These are phyloP conservation scores for Aphelinus atriplicis DNA, from an alignment of 1,140 invertebrate species.

Conservation along the genomic window DNA sequence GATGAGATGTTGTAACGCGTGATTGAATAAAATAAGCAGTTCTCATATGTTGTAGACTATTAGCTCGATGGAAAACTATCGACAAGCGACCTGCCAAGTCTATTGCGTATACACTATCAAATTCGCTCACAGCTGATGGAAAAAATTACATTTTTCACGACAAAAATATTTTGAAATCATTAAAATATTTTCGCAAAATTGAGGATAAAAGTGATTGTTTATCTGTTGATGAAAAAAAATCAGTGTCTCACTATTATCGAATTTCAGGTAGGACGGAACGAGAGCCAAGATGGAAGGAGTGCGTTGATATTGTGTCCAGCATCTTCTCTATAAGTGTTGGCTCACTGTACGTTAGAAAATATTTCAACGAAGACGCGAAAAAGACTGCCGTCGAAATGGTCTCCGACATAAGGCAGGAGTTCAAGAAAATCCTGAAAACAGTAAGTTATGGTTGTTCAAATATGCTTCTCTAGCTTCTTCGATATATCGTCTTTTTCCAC, in stretches of 20 bases:
- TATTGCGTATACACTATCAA: too few species aligned
- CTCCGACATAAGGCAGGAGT: slow-evolving; percentile 75
- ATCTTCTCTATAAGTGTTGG: slow-evolving; percentile 82
- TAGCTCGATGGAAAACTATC: too few species aligned
- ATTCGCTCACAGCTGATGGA: too few species aligned
- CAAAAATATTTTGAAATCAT: too few species aligned
- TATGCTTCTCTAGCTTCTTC: slow-evolving; percentile 64
- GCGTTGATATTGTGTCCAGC: slow-evolving; percentile 76
- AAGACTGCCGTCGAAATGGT: slow-evolving; percentile 85
- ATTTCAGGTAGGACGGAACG: slow-evolving; percentile 69
- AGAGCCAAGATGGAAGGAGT: slow-evolving; percentile 83
- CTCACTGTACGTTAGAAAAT: slow-evolving; percentile 79
- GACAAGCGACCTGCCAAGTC: too few species aligned
- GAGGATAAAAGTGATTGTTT: too few species aligned
- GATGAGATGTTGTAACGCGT: not conserved
- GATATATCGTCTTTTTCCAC: slow-evolving; percentile 62
- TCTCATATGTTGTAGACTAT: not conserved
- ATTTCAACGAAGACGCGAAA: slow-evolving; percentile 79
- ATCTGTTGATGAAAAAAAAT: too few species aligned
- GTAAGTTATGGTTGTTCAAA: slow-evolving; percentile 50
- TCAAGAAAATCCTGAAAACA: slow-evolving; percentile 56
- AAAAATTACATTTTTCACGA: too few species aligned
- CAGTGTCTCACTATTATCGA: not conserved
- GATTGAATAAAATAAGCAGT: not conserved
- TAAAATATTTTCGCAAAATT: slow-evolving; percentile 5